Evolutionary conservation across 2,797 vertebrate genomes (phyloP).

Genomic region (Phataginus tetradactyla): DNA sequence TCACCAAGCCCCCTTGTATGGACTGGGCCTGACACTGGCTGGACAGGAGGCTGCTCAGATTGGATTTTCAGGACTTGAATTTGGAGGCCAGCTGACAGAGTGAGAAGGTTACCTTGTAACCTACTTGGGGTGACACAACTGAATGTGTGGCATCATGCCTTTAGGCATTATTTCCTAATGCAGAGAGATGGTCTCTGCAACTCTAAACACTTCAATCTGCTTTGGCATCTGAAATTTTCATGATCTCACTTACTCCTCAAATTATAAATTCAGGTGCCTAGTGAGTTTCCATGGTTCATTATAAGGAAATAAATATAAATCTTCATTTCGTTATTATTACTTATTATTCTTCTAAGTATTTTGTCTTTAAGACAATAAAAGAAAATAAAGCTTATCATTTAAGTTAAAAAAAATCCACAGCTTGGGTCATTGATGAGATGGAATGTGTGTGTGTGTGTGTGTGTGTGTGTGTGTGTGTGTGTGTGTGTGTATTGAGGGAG

Average conservation of each 20-base stretch:
- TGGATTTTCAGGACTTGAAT: background rate
- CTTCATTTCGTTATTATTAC: background rate
- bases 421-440: background rate
- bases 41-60: background rate
- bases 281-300: background rate
- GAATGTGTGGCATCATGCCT: no score
- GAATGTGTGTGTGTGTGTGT: background rate
- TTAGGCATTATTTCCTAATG: no score
- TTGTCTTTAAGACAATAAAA: background rate
- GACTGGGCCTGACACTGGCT: background rate
- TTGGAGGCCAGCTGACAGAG: no score
- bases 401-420: background rate
- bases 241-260: background rate
- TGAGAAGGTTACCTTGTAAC: no score
- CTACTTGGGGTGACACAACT: no score
- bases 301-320: background rate
- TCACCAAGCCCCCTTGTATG: background rate
- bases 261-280: background rate
- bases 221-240: background rate
- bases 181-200: background rate
- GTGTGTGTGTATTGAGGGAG: background rate
- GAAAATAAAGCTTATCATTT: background rate
- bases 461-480: background rate
- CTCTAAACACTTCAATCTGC: background rate
- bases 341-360: background rate